Conservation (phyloP, 2,888 invertebrate species). For the Drosophila meridionalis region DNA sequence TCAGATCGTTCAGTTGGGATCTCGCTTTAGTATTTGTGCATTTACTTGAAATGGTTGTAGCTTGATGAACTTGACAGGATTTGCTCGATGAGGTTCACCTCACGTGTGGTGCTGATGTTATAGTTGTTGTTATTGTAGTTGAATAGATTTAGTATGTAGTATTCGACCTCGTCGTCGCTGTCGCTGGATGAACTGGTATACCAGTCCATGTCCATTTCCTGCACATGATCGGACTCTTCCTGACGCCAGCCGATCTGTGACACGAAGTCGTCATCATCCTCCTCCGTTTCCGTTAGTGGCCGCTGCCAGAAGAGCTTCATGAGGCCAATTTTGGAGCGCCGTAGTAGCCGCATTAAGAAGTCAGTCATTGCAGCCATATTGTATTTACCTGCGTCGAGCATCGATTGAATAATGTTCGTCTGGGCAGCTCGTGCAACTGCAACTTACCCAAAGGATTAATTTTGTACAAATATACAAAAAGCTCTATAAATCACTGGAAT, state of each 20-base stretch:
- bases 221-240: neutral
- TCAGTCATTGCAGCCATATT: slow-evolving; percentile 4
- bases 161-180: neutral
- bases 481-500: neutral
- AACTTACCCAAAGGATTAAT: neutral
- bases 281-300: neutral
- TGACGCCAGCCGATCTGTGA: too few species aligned
- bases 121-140: neutral
- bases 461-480: neutral
- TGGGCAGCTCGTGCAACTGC: neutral
- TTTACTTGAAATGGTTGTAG: neutral
- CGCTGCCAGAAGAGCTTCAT: neutral
- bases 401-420: neutral
- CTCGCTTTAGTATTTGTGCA: neutral
- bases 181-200: neutral
- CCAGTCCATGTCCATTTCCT: slow-evolving; percentile 2
- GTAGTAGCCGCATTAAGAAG: neutral
- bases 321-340: neutral
- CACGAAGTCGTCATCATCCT: neutral
- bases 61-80: neutral
- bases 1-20: neutral
- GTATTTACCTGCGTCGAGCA: neutral
- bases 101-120: too few species aligned
- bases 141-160: neutral
- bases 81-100: neutral